These are phyloP conservation scores for Ctenopoma multispine DNA, from an alignment of 2,797 vertebrate species.

Conservation along the genomic window DNA sequence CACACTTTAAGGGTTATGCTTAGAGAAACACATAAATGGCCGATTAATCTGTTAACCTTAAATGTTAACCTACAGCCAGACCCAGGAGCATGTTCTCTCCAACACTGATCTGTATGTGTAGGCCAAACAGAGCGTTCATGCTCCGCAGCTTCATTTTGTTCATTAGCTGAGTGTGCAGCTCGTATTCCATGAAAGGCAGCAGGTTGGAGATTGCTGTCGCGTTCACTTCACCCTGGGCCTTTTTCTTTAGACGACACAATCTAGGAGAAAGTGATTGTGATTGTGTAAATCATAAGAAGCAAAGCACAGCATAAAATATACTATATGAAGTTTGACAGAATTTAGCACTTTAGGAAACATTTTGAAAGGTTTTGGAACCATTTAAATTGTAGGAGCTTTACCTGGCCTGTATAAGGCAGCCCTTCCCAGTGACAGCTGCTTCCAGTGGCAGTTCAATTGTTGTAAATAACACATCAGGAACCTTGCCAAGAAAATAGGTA, in stretches of 20 bases:
- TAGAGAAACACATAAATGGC: neutral
- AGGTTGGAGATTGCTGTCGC: slow-evolving; percentile 96
- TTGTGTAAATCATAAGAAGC: neutral
- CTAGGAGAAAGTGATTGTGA: slow-evolving; percentile 71
- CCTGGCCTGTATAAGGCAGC: slow-evolving; percentile 99
- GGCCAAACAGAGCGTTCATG: slow-evolving; percentile 97
- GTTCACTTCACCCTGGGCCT: slow-evolving; percentile 97
- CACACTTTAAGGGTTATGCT: neutral
- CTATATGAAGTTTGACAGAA: too few species aligned
- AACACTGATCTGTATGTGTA: slow-evolving; percentile 95
- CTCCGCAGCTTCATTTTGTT: slow-evolving; percentile 96
- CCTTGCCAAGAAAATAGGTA: slow-evolving; percentile 75
- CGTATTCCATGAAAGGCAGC: slow-evolving; percentile 98
- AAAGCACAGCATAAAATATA: neutral
- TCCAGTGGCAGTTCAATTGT: slow-evolving; percentile 96
- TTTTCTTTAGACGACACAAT: slow-evolving; percentile 96
- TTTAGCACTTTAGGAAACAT: neutral
- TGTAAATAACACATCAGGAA: slow-evolving; percentile 97
- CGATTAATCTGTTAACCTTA: slow-evolving; percentile 1
- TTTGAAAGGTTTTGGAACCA: neutral
- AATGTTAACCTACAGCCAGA: slow-evolving; percentile 89
- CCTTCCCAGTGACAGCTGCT: slow-evolving; percentile 92
- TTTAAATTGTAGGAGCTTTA: slow-evolving; percentile 63
- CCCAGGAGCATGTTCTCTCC: slow-evolving; percentile 98
- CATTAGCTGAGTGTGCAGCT: slow-evolving; percentile 98